Evolutionary conservation across 1,140 invertebrate species (phyloP).

Genomic region (Odontomachus brunneus): DNA sequence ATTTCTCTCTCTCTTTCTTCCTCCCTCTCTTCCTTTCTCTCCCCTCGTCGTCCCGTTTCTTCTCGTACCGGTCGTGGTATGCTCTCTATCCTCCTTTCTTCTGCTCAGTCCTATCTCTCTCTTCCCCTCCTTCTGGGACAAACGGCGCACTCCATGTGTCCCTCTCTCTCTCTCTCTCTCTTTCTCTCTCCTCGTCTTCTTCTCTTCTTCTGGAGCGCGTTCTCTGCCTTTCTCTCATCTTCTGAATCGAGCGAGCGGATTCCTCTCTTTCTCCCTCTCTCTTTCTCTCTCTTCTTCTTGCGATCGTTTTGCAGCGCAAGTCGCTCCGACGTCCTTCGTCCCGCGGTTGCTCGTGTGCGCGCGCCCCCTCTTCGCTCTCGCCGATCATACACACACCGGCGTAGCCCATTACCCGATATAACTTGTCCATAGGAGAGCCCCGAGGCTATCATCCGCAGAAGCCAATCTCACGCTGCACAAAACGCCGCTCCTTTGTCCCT

Average conservation of each 20-base stretch:
- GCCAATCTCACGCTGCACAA: conserved; percentile 81
- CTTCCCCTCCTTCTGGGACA: conserved; percentile 16
- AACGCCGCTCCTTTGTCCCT: conserved; percentile 71
- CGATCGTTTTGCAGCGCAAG: conserved; percentile 45
- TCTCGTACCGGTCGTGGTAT: conserved; percentile 34
- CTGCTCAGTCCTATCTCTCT: conserved; percentile 12
- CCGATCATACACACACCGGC: conserved; percentile 36
- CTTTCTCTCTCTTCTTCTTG: conserved; percentile 20
- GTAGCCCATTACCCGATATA: conserved; percentile 76
- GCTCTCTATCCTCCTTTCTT: conserved; percentile 47
- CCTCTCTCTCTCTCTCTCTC: conserved; percentile 21
- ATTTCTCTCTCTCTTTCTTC: background rate
- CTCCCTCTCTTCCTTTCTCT: background rate
- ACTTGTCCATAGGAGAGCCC: conserved; percentile 79
- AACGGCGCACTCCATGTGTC: conserved; percentile 6
- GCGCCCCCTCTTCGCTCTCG: background rate
- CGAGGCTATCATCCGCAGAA: conserved; percentile 83
- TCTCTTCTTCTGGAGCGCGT: conserved; percentile 39
- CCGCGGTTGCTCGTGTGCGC: conserved; percentile 3
- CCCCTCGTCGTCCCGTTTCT: conserved; percentile 3
- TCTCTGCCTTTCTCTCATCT: conserved; percentile 16
- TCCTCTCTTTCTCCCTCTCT: background rate
- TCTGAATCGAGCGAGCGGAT: conserved; percentile 4
- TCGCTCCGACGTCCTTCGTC: conserved; percentile 6
- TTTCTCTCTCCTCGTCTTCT: conserved; percentile 20